These are phyloP conservation scores for Hyposmocoma kahamanoa DNA, from an alignment of 1,140 invertebrate genomes.

Conservation along the genomic window DNA sequence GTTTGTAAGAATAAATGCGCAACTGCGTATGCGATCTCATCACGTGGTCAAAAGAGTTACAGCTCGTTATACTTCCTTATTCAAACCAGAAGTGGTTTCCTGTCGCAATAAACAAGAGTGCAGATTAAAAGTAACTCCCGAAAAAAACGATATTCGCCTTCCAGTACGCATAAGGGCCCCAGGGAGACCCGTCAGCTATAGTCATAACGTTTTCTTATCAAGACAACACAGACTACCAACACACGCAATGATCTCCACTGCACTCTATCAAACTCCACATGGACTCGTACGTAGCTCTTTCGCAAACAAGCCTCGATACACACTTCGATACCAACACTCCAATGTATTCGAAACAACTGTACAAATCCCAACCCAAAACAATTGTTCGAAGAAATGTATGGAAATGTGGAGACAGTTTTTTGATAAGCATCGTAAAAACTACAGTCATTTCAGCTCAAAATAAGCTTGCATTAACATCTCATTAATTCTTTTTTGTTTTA, in stretches of 20 bases:
- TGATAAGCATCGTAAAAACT: constrained; percentile 22
- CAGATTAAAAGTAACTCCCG: constrained; percentile 38
- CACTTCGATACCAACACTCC: not conserved
- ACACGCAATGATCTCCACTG: not conserved
- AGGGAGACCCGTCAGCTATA: not conserved
- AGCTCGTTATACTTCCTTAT: not conserved
- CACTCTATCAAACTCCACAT: not conserved
- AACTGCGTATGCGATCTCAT: constrained; percentile 1
- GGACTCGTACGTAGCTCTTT: no score
- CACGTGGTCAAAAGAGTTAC: not conserved
- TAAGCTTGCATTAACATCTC: constrained; percentile 13
- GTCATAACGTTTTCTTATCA: constrained; percentile 12
- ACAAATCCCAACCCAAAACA: not conserved
- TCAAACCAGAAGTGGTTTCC: constrained; percentile 11
- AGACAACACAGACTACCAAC: constrained; percentile 9
- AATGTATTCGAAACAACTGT: not conserved
- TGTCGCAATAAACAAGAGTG: constrained; percentile 31
- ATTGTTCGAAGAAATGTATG: constrained; percentile 8
- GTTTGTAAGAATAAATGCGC: not conserved
- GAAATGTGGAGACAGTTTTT: constrained; percentile 5
- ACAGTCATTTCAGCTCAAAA: constrained; percentile 7
- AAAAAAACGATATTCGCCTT: constrained; percentile 25
- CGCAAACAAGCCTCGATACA: no score
- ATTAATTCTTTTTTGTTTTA: not conserved
- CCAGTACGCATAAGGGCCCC: constrained; percentile 12